phyloP scores from a whole-genome alignment of 2,888 invertebrate species.

The Nipponacmea schrenckii region DNA sequence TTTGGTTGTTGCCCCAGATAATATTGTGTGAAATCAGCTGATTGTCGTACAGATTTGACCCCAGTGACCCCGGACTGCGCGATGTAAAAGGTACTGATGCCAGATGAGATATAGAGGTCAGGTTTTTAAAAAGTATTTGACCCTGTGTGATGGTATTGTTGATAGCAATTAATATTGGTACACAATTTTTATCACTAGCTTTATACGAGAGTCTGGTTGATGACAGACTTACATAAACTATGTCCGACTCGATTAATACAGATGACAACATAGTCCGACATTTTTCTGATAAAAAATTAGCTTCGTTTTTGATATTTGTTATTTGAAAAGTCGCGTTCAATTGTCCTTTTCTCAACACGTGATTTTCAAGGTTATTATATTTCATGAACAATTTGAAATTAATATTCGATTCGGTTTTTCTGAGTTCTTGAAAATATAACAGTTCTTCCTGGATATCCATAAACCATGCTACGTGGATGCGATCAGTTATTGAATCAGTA shows the following conservation, averaged over 20 bases:
- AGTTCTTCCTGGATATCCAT: background rate
- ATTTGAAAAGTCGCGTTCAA: background rate
- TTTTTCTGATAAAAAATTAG: background rate
- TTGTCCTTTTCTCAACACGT: background rate
- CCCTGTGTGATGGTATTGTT: background rate
- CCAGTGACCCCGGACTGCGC: too few relatives aligned
- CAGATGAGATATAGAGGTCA: background rate
- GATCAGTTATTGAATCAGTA: background rate
- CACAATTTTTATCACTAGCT: background rate
- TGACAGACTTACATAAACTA: constrained; percentile 2
- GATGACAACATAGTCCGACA: background rate
- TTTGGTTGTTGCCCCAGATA: too few relatives aligned
- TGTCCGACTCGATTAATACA: background rate
- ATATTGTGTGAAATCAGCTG: too few relatives aligned
- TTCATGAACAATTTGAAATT: background rate
- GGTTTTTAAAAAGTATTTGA: background rate
- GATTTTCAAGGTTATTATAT: background rate
- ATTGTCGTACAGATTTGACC: too few relatives aligned
- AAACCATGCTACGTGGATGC: background rate
- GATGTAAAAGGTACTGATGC: background rate
- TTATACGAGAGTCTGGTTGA: background rate
- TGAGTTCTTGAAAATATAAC: background rate
- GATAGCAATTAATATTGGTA: background rate
- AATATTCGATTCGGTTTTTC: background rate
- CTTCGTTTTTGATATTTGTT: background rate